These are phyloP conservation scores for Neelides sp. DNA, from an alignment of 1,140 invertebrate species.

Conservation along the genomic window DNA sequence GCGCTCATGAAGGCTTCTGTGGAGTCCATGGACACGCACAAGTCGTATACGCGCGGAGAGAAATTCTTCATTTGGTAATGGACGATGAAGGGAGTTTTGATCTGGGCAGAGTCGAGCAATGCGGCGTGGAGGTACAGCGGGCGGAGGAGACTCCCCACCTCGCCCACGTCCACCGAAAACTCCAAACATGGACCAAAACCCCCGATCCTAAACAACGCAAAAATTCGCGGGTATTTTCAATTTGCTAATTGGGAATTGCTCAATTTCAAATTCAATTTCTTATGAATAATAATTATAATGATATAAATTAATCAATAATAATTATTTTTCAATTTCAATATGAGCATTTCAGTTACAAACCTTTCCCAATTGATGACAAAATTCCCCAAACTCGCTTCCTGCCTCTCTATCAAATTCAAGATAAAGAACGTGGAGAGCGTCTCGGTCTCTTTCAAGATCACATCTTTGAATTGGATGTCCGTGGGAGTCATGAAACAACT, in stretches of 20 bases:
- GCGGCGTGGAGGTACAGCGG: constrained; percentile 57
- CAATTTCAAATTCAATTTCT: background rate
- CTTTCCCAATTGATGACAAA: too few relatives aligned
- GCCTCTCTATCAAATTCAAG: too few relatives aligned
- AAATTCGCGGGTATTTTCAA: background rate
- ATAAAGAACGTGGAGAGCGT: too few relatives aligned
- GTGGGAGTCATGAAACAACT: too few relatives aligned
- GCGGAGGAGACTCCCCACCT: constrained; percentile 35
- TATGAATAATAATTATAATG: background rate
- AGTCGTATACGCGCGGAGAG: constrained; percentile 53
- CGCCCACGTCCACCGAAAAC: constrained; percentile 3
- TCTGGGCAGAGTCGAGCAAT: constrained; percentile 44
- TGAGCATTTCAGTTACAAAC: too few relatives aligned
- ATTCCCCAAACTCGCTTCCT: too few relatives aligned
- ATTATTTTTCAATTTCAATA: too few relatives aligned
- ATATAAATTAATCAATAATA: too few relatives aligned
- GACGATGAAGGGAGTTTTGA: constrained; percentile 44
- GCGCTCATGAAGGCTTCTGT: constrained; percentile 81
- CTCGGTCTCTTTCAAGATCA: too few relatives aligned
- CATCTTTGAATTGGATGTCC: too few relatives aligned
- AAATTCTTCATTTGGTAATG: constrained; percentile 60
- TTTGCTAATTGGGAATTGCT: background rate
- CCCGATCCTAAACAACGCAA: background rate
- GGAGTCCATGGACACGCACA: constrained; percentile 61
- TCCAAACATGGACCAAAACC: background rate